phyloP scores from a whole-genome alignment of 1,140 invertebrate genomes.

The Spodoptera litura region DNA sequence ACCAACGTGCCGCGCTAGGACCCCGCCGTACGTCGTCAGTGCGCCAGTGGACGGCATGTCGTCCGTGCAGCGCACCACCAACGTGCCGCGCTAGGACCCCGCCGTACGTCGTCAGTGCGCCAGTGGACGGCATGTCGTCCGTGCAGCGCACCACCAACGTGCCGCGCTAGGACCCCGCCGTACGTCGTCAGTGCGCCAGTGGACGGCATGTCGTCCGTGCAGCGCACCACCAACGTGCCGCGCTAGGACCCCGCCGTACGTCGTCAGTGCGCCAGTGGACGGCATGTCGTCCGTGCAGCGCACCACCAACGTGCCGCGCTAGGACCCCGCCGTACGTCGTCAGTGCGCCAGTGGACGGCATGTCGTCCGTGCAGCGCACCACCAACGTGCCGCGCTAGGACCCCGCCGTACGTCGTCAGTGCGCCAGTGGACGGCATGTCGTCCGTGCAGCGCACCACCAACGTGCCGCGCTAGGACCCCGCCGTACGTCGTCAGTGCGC shows the following conservation, averaged over 20 bases:
- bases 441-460: constrained; percentile 91
- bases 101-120: too few relatives aligned
- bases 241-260: too few relatives aligned
- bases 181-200: too few relatives aligned
- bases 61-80: constrained; percentile 91
- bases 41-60: constrained; percentile 99
- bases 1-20: constrained; percentile 69
- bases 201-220: constrained; percentile 97
- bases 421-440: constrained; percentile 99
- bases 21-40: too few relatives aligned
- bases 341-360: constrained; percentile 98
- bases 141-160: constrained; percentile 90
- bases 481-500: too few relatives aligned
- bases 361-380: constrained; percentile 94
- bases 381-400: constrained; percentile 70
- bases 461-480: constrained; percentile 56
- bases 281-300: constrained; percentile 96
- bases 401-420: too few relatives aligned
- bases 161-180: constrained; percentile 47
- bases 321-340: too few relatives aligned
- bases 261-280: too few relatives aligned
- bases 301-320: constrained; percentile 81
- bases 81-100: constrained; percentile 52
- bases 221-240: constrained; percentile 87
- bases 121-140: constrained; percentile 97